Conservation (phyloP, 2,113 vertebrate species). For the Hoplias malabaricus region DNA sequence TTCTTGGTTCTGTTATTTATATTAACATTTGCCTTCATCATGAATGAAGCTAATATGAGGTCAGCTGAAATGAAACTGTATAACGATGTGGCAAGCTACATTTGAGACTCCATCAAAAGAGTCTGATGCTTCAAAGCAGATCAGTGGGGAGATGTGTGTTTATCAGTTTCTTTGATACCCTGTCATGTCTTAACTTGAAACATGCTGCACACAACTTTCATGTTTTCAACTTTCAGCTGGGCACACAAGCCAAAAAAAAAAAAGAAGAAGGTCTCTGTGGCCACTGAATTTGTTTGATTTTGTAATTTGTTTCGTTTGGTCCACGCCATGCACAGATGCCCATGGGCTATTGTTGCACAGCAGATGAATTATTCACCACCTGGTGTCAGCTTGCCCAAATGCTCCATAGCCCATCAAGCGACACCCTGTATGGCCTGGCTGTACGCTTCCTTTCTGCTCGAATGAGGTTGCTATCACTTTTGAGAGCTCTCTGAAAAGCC, state of each 20-base stretch:
- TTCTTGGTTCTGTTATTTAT: not conserved
- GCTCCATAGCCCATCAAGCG: not conserved
- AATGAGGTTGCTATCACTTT: not conserved
- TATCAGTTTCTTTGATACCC: not conserved
- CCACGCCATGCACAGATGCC: not conserved
- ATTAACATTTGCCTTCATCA: not conserved
- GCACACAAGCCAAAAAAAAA: not conserved
- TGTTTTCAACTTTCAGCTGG: not conserved
- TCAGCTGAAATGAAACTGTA: not conserved
- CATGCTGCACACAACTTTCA: not conserved
- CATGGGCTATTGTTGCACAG: not conserved
- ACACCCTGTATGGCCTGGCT: no score
- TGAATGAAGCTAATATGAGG: not conserved
- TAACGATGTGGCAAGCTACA: not conserved
- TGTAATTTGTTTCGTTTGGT: slow-evolving; percentile 2
- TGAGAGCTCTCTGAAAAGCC: not conserved
- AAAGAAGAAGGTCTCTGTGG: not conserved
- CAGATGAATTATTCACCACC: slow-evolving; percentile 7
- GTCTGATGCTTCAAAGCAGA: not conserved
- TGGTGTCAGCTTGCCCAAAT: not conserved
- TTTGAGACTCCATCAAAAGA: not conserved
- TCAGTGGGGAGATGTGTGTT: not conserved
- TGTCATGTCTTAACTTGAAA: not conserved
- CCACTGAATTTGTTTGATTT: not conserved
- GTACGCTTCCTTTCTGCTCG: not conserved